These are phyloP conservation scores for Microchirus variegatus DNA, from an alignment of 2,797 vertebrate genomes.

Conservation along the genomic window DNA sequence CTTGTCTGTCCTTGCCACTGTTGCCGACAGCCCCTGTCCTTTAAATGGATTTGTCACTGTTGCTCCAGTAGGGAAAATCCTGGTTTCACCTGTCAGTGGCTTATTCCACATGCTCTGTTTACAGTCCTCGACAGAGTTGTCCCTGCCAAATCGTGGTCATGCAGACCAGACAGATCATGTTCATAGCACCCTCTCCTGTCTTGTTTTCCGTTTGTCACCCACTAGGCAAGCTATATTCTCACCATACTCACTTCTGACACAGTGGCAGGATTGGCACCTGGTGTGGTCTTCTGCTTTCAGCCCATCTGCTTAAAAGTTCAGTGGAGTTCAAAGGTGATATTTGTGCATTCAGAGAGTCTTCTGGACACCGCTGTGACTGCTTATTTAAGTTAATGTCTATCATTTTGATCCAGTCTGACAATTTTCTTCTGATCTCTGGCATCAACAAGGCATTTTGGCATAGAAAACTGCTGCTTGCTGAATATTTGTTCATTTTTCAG, in stretches of 20 bases:
- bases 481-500: too few relatives aligned
- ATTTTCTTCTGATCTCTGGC: too few relatives aligned
- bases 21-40: background rate
- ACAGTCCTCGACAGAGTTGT: slow-evolving; percentile 25
- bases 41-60: slow-evolving; percentile 18
- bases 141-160: slow-evolving; percentile 18
- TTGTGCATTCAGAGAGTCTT: too few relatives aligned
- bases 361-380: too few relatives aligned
- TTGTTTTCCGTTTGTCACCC: background rate
- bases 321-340: too few relatives aligned
- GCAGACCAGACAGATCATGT: slow-evolving; percentile 37
- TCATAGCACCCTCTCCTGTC: background rate
- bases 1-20: background rate
- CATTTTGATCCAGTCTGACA: too few relatives aligned
- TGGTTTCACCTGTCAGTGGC: slow-evolving; percentile 15
- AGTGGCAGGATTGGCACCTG: too few relatives aligned
- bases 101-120: slow-evolving; percentile 20
- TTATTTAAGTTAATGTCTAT: too few relatives aligned
- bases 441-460: too few relatives aligned
- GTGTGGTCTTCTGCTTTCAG: too few relatives aligned
- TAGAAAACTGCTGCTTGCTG: too few relatives aligned
- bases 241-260: background rate
- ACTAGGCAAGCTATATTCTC: slow-evolving; percentile 16
- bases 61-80: slow-evolving; percentile 11
- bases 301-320: too few relatives aligned